Conservation (phyloP, 2,888 invertebrate genomes). For the Yponomeuta evonymella region DNA sequence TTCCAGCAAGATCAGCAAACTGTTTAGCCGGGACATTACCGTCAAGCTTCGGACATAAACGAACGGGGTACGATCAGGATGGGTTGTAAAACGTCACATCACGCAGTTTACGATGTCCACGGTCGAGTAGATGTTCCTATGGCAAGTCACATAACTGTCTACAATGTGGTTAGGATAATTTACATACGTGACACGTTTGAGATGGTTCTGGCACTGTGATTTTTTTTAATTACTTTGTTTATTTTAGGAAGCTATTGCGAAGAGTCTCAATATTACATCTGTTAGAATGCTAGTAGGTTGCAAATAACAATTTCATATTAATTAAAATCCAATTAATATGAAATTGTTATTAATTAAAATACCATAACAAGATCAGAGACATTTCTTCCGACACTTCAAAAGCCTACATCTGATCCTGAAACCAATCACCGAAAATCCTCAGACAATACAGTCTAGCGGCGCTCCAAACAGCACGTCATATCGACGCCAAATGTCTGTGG, state of each 20-base stretch:
- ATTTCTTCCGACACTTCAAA: neutral
- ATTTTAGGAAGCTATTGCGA: neutral
- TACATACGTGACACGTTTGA: neutral
- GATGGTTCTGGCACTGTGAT: too few relatives aligned
- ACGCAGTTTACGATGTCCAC: constrained; percentile 45
- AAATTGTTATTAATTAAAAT: neutral
- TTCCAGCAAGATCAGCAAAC: constrained; percentile 31
- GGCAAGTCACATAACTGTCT: neutral
- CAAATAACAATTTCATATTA: too few relatives aligned
- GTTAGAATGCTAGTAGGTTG: neutral
- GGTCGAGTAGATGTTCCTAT: constrained; percentile 27
- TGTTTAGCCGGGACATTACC: constrained; percentile 36
- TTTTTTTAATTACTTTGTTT: too few relatives aligned
- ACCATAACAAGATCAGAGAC: neutral
- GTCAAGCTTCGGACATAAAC: constrained; percentile 46
- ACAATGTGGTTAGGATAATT: neutral
- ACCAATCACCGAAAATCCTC: constrained; percentile 13
- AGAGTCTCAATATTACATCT: neutral
- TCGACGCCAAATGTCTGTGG: constrained; percentile 18
- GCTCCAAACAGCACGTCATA: constrained; percentile 27
- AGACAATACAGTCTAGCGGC: constrained; percentile 6
- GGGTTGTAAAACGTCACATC: constrained; percentile 48
- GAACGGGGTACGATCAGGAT: constrained; percentile 28
- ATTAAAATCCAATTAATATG: too few relatives aligned
- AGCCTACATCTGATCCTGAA: constrained; percentile 5